Base-by-base conservation (phyloP, 1,140 invertebrate species). In the Pogonomyrmex barbatus region DNA sequence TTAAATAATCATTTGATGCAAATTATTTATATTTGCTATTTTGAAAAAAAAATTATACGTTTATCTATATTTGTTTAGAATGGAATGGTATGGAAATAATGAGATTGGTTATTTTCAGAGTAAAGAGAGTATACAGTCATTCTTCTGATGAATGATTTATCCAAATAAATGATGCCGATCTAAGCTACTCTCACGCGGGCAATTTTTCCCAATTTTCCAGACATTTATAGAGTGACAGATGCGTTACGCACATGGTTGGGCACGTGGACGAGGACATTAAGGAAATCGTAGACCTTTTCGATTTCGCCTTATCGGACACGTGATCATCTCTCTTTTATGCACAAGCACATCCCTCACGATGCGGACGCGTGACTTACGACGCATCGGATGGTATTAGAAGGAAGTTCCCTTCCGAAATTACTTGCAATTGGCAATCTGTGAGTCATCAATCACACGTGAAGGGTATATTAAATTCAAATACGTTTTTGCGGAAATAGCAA, bases 181-280 rank as follows among this genome's bases (percentile, higher is more conserved):
- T 52, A 60, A 76, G 78, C 36, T 63, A 77, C 81, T 85, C 58
- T 81, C 63, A 60, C 6, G 45, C 30, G 39, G n/a, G 70, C 47
- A 67, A 90, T 89, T 76, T 81, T 85, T 70, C 63, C 76, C 24
- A 39, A 85, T 90, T 91, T 91, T 87, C 60, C 65, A 85, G 86
- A 81, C 58, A 50, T 88, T 87, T 86, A 81, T 58, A 47, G 84
- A 54, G 84, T 89, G 88, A 77, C 65, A 63, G 84, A 89, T 87
- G 60, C 33, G 50, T 4, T n/a, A 14, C 14, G 60, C 90, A 91
- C 90, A 87, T 92, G 85, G 70, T 81, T 50, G 45, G 76, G 50
- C 90, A 89, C 91, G 91, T 90, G 90, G 30, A 84, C 30, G 14
- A 14, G 42, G 4, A 45, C 73, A 56, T 70, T 63, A 24, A 52